Conservation (phyloP, 2,113 vertebrate genomes). For the Petrocephalus microphthalmus region DNA sequence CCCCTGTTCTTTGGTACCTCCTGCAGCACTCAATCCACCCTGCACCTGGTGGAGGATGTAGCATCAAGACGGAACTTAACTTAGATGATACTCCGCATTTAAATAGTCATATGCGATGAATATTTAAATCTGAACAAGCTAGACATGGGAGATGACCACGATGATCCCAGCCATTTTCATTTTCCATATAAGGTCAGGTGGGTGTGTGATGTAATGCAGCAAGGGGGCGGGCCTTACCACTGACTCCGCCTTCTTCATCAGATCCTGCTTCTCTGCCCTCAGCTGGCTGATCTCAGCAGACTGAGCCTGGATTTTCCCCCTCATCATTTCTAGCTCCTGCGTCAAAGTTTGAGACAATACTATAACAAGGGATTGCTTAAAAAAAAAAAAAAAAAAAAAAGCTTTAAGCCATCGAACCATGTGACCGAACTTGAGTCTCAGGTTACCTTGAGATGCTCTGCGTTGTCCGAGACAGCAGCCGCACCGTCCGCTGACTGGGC, state of each 20-base stretch:
- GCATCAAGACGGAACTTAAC: background rate
- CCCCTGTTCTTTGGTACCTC: slow-evolving; percentile 52
- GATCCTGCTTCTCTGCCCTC: slow-evolving; percentile 72
- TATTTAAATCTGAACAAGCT: background rate
- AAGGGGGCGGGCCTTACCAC: slow-evolving; percentile 41
- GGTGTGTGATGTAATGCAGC: background rate
- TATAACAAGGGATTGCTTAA: background rate
- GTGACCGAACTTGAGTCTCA: background rate
- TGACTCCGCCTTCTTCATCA: slow-evolving; percentile 59
- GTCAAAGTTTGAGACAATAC: background rate
- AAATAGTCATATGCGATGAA: background rate
- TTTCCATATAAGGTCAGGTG: background rate
- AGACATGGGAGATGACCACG: background rate
- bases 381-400: background rate
- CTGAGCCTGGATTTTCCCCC: slow-evolving; percentile 68
- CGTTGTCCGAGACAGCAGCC: slow-evolving; percentile 51
- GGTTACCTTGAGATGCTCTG: slow-evolving; percentile 71
- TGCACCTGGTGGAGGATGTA: slow-evolving; percentile 48
- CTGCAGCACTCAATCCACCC: background rate
- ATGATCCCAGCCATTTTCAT: background rate
- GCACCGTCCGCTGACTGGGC: slow-evolving; percentile 49
- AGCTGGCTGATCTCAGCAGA: slow-evolving; percentile 70
- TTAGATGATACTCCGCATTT: background rate
- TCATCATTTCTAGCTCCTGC: slow-evolving; percentile 76
- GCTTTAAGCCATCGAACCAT: background rate